Evolutionary conservation across 2,113 vertebrate species (phyloP).

Genomic region (Nettapus auritus): DNA sequence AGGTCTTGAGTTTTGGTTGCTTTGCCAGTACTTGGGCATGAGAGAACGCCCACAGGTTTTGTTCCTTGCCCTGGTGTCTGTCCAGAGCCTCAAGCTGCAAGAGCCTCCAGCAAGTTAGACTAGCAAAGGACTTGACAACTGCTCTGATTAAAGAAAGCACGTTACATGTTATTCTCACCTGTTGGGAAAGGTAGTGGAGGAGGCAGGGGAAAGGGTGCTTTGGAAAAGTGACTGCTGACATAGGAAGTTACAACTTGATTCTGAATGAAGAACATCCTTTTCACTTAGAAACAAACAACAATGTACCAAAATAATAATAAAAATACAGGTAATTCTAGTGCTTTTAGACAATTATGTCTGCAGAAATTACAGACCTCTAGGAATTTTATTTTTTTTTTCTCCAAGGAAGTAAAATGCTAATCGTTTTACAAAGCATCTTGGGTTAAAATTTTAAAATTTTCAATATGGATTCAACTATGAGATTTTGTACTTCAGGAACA

Average conservation of each 20-base stretch:
- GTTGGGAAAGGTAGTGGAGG: neutral
- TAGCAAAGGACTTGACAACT: neutral
- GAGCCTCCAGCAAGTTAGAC: neutral
- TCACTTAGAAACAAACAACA: neutral
- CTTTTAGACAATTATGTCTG: neutral
- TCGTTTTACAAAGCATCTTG: neutral
- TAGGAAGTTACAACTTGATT: neutral
- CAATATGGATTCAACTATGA: neutral
- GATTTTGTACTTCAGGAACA: neutral
- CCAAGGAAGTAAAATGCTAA: neutral
- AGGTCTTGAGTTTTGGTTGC: neutral
- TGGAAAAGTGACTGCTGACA: neutral
- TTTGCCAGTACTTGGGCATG: neutral
- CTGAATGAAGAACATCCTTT: neutral
- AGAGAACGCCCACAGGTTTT: neutral
- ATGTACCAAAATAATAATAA: neutral
- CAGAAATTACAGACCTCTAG: neutral
- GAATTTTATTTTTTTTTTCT: neutral
- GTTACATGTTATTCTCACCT: neutral
- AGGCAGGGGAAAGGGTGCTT: neutral
- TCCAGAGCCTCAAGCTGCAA: neutral
- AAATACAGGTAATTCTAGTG: neutral
- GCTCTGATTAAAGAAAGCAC: neutral
- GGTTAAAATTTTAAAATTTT: neutral
- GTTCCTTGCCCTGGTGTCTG: neutral